Evolutionary conservation across 2,888 invertebrate genomes (phyloP), one percentile per base, ranked within the genome.

Genomic region (Lithophane ornitopus): DNA sequence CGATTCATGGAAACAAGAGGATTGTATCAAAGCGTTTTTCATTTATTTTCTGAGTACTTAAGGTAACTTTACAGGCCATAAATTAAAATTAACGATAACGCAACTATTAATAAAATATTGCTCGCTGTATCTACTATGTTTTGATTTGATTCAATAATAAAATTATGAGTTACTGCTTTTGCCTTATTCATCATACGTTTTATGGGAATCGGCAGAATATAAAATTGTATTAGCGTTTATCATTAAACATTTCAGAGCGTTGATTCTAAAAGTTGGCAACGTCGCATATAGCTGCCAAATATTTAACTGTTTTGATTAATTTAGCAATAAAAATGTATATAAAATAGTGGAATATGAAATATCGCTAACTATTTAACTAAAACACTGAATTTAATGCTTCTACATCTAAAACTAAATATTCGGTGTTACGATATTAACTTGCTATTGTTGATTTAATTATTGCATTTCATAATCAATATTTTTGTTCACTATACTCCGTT

Each of bases 11-110:
- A 58, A 68, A 81, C 68, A 19, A 28, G 14, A 62, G 52, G 9
- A 68, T 41, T 59, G 76, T 79, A 65, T 75, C 68, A 28, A 39
- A 76, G 26, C 56, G 49, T 68, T 63, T 58, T 81, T 54, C 56
- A 69, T 68, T 81, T 41, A 65, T 28, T 62, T 1, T 46, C 49
- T 11, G 11, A 34, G 39, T 81, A 28, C 34, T 34, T 34, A 34
- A 11, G 28, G 62, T 39, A 22, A 46, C 39, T 81, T 68, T 75
- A 68, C 41, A 52, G 12, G 39, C 67, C 3, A 52, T 75, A 76
- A 81, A 65, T 76, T 76, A 68, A 61, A 78, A 0, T 79, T 68
- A 63, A 81, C 62, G 63, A 68, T 63, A 39, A 28, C 16, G n/a
- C 1, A 68, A 75, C 39, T 75, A 65, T 81, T 63, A 58, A 81